Evolutionary conservation across 2,113 vertebrate genomes (phyloP).

Genomic region (Trochalopteron elliotii): DNA sequence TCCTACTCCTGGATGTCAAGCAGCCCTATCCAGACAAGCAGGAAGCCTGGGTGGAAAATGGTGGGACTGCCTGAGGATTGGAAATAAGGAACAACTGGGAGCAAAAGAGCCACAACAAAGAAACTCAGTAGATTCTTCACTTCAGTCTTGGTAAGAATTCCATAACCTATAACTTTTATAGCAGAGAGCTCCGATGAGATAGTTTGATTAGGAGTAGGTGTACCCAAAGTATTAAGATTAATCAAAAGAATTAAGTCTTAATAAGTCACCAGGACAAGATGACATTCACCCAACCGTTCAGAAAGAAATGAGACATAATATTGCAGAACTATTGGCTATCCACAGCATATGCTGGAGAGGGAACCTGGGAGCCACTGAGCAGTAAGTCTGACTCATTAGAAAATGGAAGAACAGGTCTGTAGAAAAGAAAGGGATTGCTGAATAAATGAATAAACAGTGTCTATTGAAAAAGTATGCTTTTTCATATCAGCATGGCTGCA

Average conservation of each 20-base stretch:
- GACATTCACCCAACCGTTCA: neutral
- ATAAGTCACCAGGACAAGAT: neutral
- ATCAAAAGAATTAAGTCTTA: neutral
- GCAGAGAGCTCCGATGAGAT: neutral
- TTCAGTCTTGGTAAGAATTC: neutral
- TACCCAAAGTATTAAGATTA: neutral
- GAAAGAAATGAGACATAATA: neutral
- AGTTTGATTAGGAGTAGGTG: neutral
- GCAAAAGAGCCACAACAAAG: neutral
- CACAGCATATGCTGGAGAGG: neutral
- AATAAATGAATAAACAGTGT: neutral
- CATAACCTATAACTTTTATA: neutral
- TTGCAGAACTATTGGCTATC: neutral
- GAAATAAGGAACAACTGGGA: neutral
- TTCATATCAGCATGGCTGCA: neutral
- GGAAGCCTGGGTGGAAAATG: neutral
- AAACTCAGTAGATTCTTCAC: neutral
- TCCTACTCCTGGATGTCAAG: neutral
- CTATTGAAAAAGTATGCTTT: neutral
- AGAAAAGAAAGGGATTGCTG: neutral
- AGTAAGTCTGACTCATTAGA: neutral
- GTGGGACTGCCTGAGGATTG: neutral
- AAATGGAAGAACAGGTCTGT: neutral
- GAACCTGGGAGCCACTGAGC: neutral
- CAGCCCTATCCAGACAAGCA: neutral